Conservation (phyloP, 2,797 vertebrate species). For the Phoxinus dragarum region DNA sequence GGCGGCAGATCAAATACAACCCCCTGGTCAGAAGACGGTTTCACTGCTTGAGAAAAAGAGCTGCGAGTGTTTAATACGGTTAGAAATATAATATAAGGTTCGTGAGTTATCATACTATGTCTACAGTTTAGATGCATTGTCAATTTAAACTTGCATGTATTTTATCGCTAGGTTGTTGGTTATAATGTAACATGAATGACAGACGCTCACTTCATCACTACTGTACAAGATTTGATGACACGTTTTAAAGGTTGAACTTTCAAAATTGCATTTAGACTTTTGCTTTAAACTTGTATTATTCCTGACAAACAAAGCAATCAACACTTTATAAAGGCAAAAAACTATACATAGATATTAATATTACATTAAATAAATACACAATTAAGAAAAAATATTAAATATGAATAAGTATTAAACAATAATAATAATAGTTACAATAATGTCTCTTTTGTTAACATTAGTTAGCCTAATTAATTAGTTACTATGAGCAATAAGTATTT, state of each 20-base stretch:
- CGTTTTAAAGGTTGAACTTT: not conserved
- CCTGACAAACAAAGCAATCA: not conserved
- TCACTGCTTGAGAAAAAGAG: conserved; percentile 30
- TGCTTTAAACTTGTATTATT: not conserved
- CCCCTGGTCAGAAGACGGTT: not conserved
- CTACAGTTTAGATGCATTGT: not conserved
- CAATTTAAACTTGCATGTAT: not conserved
- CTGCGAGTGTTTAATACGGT: not conserved
- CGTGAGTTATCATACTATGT: too few species aligned
- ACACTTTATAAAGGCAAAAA: not conserved
- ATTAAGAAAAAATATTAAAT: not conserved
- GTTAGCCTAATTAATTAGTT: not conserved
- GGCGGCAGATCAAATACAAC: conserved; percentile 17
- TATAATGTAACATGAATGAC: not conserved
- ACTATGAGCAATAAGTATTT: not conserved
- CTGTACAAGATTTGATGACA: not conserved
- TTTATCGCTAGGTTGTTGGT: not conserved
- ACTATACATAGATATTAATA: not conserved
- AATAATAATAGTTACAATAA: too few species aligned
- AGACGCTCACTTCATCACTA: not conserved
- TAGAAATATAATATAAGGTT: not conserved
- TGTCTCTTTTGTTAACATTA: not conserved
- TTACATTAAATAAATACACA: not conserved
- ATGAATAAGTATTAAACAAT: not conserved
- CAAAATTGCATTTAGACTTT: too few species aligned